These are phyloP conservation scores for Oeneis ivallda DNA, from an alignment of 2,888 invertebrate genomes.

Conservation along the genomic window DNA sequence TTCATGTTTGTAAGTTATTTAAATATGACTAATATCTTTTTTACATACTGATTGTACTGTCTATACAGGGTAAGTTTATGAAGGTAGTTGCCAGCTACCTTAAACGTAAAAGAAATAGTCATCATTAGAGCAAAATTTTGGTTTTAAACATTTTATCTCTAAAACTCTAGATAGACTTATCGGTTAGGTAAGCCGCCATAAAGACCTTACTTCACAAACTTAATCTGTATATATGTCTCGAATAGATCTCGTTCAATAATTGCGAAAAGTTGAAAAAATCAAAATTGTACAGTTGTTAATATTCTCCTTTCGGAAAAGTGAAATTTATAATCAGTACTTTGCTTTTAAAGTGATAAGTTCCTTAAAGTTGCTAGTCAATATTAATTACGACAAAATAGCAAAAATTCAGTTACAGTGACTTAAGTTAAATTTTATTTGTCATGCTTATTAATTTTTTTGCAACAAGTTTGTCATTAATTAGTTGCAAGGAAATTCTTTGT, in stretches of 20 bases:
- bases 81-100: too few species aligned
- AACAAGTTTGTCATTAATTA: background rate
- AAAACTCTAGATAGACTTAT: background rate
- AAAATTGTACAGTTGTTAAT: constrained; percentile 51
- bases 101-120: too few species aligned
- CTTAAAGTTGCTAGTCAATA: constrained; percentile 6
- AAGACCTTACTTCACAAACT: background rate
- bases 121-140: too few species aligned
- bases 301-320: constrained; percentile 33
- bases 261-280: background rate
- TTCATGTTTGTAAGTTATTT: too few species aligned
- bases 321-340: constrained; percentile 21
- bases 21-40: too few species aligned
- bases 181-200: background rate
- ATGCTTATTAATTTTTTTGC: background rate
- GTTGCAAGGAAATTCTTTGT: background rate
- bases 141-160: background rate
- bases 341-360: background rate
- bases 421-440: too few species aligned
- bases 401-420: background rate
- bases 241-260: constrained; percentile 1
- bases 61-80: background rate
- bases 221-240: background rate
- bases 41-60: background rate
- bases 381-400: background rate